Evolutionary conservation across 2,113 vertebrate species (phyloP), one percentile per base, ranked within the genome.

Genomic region (Clupea harengus): DNA sequence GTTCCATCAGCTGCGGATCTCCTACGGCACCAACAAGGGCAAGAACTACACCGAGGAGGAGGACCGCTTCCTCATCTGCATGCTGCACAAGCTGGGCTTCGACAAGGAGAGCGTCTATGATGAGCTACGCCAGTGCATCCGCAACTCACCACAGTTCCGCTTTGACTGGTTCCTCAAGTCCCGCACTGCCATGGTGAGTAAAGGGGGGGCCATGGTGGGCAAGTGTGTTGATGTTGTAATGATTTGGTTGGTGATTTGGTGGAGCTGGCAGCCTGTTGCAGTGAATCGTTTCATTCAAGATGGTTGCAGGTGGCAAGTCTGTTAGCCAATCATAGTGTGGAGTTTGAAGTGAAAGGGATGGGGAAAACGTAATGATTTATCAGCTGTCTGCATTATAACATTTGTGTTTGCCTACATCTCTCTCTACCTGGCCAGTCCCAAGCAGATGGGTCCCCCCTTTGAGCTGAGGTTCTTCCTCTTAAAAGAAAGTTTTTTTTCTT

Each of bases 151-250:
- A 0, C 97, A 97, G 91, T 97, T 97, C 92, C 89, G 96, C 88
- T 97, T 97, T 88, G 97, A 97, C 92, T 97, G 97, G 97, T 97
- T 97, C 88, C 97, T 97, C 94, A 97, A 97, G 81, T 97, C 97
- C 64, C 95, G 97, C 75, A 97, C 97, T 13, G 97, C 96, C 10
- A 97, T 97, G 96, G 97, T 97, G 92, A 46, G 96, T 93, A 22
- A 60, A 3, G 18, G 18, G 54, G 17, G 22, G 18, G 2, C 18
- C 20, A 22, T 22, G 54, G 54, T 20, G 4, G 54, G 54, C 54
- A 18, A 60, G 18, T 6, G 18, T 6, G 54, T 20, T 60, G 54
- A 60, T 39, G 39, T 20, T 60, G 18, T 22, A 60, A 60, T 60
- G 1, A 22, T 4, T 6, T 60, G 54, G 54, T 60, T 22, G 54